Conservation (phyloP, 2,888 invertebrate genomes). For the Petrolisthes cinctipes region DNA sequence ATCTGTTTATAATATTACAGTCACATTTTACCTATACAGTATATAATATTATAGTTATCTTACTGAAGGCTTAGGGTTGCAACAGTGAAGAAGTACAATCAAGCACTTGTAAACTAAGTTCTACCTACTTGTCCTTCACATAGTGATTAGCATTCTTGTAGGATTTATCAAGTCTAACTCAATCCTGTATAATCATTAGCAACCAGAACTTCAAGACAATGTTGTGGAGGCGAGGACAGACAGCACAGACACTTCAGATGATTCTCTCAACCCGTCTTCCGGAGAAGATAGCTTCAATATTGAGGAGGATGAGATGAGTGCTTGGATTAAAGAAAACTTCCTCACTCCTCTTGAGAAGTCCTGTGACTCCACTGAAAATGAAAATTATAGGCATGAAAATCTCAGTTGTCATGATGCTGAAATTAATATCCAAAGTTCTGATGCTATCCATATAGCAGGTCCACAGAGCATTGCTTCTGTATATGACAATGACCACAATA, state of each 20-base stretch:
- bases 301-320: neutral
- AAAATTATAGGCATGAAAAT: neutral
- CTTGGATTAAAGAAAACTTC: slow-evolving; percentile 4
- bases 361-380: neutral
- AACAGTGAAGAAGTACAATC: too few species aligned
- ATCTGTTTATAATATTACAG: too few species aligned
- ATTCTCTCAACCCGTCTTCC: slow-evolving; percentile 32
- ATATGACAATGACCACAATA: too few species aligned
- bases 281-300: slow-evolving; percentile 19
- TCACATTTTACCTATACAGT: too few species aligned
- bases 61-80: too few species aligned
- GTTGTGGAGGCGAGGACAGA: neutral
- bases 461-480: too few species aligned
- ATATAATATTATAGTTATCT: too few species aligned
- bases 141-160: too few species aligned
- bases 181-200: slow-evolving; percentile 22
- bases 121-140: too few species aligned
- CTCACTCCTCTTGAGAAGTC: neutral
- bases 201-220: slow-evolving; percentile 22
- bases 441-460: too few species aligned
- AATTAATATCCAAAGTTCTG: too few species aligned
- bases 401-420: neutral
- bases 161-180: neutral
- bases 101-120: too few species aligned
- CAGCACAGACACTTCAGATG: slow-evolving; percentile 24